Evolutionary conservation across 2,888 invertebrate genomes (phyloP), one percentile per base, ranked within the genome.

Genomic region (Torymus tubicola): DNA sequence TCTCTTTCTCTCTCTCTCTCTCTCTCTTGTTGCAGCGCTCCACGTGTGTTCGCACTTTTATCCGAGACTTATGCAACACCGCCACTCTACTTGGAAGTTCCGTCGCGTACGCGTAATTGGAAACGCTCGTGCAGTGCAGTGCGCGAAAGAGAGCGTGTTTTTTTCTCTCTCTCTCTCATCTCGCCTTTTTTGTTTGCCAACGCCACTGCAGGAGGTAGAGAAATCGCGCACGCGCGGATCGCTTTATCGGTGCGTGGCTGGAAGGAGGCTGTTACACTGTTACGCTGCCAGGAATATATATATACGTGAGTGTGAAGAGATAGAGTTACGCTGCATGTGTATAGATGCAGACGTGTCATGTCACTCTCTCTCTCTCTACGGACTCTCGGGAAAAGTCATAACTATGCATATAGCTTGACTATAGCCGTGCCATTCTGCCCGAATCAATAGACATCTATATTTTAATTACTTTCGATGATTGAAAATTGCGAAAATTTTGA

Each of bases 41-140:
- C n/a, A n/a, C 63, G n/a, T 50, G 10, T 65, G 13, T n/a, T 2
- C 57, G 21, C 55, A 16, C 67, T 67, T 52, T 50, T 18, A 52
- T 18, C 13, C 13, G n/a, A 13, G 67, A 0, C 52, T 67, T 67
- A 21, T 52, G 52, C 52, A 67, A 67, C 50, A 5, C 18, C 13
- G 24, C 21, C 8, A 3, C 13, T 16, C 16, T 67, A 52, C 67
- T 67, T 53, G 67, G 67, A 16, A 67, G 52, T 67, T 67, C 57
- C 57, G 57, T 74, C 73, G 73, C 73, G 42, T 65, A 58, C 57
- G 73, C 65, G 73, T 74, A 74, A 74, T 74, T 74, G 73, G 73
- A 74, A 74, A 74, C 72, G 50, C 57, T 24, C 8, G n/a, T n/a
- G 21, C 18, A 14, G 10, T 10, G 55, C 53, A 11, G 16, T 13